phyloP scores from a whole-genome alignment of 2,888 invertebrate species.

The Hemaris fuciformis region DNA sequence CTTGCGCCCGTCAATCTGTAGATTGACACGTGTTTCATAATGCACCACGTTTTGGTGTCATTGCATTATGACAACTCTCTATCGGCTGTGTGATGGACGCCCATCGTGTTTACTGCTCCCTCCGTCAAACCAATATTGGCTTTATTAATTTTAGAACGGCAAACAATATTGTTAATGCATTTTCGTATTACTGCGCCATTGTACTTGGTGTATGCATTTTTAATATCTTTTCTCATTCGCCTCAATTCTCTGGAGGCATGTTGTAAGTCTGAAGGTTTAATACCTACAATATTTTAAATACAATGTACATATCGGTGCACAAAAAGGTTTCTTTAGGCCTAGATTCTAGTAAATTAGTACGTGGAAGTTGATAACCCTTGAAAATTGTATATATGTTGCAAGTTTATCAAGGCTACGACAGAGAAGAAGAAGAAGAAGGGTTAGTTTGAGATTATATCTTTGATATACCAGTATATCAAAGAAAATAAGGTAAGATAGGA shows the following conservation, averaged over 20 bases:
- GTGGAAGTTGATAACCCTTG: too few relatives aligned
- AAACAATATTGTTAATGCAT: background rate
- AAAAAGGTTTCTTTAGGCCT: too few relatives aligned
- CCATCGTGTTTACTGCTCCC: background rate
- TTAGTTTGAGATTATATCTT: too few relatives aligned
- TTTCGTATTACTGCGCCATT: background rate
- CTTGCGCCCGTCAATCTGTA: background rate
- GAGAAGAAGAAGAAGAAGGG: too few relatives aligned
- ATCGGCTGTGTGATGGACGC: background rate
- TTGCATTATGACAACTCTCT: background rate
- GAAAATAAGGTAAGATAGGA: too few relatives aligned
- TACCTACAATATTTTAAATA: too few relatives aligned
- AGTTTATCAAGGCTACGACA: too few relatives aligned
- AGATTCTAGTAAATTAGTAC: too few relatives aligned
- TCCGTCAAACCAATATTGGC: background rate
- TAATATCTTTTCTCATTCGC: background rate
- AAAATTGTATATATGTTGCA: too few relatives aligned
- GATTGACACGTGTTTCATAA: background rate
- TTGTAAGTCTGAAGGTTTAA: background rate
- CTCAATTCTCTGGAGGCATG: background rate
- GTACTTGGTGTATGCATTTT: background rate
- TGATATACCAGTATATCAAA: too few relatives aligned
- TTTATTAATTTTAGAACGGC: background rate
- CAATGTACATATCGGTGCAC: too few relatives aligned
- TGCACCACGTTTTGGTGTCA: slow-evolving; percentile 2